A percentile compares a stretch with the other conserved stretches of the same genome.
Evolutionary conservation across 2,113 vertebrate species (phyloP).

Genomic region (Pica pica): DNA sequence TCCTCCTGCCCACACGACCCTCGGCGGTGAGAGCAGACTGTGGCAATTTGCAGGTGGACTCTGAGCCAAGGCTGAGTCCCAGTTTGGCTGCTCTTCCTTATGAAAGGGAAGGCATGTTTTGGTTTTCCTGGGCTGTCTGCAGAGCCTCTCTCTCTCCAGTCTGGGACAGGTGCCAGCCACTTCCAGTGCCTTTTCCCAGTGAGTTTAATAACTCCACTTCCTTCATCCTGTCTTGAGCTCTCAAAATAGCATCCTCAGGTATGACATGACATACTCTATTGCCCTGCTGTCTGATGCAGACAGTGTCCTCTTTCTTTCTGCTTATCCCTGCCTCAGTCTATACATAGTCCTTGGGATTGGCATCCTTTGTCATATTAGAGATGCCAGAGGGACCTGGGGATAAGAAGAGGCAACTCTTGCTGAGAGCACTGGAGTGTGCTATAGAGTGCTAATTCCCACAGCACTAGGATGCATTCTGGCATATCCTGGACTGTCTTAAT

Average conservation of each 20-base stretch:
- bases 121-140: conserved; percentile 45
- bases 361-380: not conserved
- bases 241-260: conserved; percentile 49
- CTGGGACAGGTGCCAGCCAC: conserved; percentile 42
- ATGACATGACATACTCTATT: not conserved
- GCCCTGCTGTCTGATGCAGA: conserved; percentile 9
- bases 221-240: conserved; percentile 30
- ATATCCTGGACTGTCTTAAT: not conserved
- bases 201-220: conserved; percentile 26
- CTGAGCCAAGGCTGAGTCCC: conserved; percentile 6
- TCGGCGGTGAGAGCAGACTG: not conserved
- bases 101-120: not conserved
- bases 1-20: not conserved
- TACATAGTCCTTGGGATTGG: not conserved
- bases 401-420: not conserved
- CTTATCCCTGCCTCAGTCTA: not conserved
- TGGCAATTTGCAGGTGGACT: not conserved
- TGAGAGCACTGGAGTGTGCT: not conserved
- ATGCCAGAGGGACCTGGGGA: not conserved
- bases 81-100: not conserved
- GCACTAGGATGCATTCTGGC: not conserved
- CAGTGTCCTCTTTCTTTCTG: conserved; percentile 22
- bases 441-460: not conserved
- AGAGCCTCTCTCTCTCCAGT: not conserved
- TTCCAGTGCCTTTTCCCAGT: not conserved